Evolutionary conservation across 2,113 vertebrate genomes (phyloP).

Genomic region (Anhinga anhinga): DNA sequence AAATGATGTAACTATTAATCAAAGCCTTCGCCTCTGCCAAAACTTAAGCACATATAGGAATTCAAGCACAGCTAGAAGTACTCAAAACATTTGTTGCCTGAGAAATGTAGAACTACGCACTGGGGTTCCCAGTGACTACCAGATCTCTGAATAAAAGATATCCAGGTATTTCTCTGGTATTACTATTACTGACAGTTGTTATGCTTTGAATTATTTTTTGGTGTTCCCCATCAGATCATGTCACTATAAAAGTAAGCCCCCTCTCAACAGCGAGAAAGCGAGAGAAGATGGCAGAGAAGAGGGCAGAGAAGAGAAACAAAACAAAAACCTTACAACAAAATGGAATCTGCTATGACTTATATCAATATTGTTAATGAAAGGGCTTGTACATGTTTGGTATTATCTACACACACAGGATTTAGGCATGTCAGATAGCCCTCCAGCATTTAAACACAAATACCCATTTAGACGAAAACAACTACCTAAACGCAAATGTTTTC

Average conservation of each 20-base stretch:
- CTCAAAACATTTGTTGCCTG: not conserved
- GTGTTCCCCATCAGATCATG: not conserved
- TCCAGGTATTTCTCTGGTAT: not conserved
- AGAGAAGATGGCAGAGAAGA: no score
- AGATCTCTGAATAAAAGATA: not conserved
- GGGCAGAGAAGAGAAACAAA: not conserved
- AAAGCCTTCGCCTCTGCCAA: not conserved
- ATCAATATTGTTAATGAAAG: not conserved
- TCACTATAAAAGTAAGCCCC: not conserved
- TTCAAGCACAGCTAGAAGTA: not conserved
- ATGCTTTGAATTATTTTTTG: not conserved
- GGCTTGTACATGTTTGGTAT: not conserved
- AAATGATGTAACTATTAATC: not conserved
- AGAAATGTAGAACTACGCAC: not conserved
- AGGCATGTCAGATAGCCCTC: not conserved
- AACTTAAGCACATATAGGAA: not conserved
- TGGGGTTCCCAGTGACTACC: not conserved
- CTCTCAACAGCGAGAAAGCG: not conserved
- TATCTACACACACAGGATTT: not conserved
- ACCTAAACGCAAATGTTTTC: not conserved
- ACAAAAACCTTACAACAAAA: not conserved
- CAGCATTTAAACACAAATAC: not conserved
- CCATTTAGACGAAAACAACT: not conserved
- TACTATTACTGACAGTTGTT: not conserved
- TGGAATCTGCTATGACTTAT: not conserved